phyloP scores from a whole-genome alignment of 2,888 invertebrate species.

The Ornithoptera alexandrae region DNA sequence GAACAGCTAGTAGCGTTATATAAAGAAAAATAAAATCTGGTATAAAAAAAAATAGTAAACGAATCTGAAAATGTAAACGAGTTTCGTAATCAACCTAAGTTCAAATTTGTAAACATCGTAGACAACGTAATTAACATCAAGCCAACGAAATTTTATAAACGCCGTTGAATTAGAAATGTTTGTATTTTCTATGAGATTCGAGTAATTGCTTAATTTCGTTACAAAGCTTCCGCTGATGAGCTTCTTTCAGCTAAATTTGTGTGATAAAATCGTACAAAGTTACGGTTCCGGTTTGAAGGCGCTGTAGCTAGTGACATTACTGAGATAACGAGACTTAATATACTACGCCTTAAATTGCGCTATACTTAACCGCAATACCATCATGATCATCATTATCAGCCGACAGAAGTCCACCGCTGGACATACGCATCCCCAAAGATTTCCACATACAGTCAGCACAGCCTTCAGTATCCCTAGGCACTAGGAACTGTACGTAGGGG shows the following conservation, averaged over 20 bases:
- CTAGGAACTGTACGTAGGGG: too few species aligned
- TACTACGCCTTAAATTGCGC: too few species aligned
- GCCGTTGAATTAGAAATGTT: slow-evolving; percentile 5
- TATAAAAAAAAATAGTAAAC: not conserved
- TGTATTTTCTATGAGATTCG: slow-evolving; percentile 7
- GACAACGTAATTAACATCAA: slow-evolving; percentile 5
- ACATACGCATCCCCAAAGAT: too few species aligned
- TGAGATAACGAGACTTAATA: too few species aligned
- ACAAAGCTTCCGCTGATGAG: not conserved
- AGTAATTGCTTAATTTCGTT: slow-evolving; percentile 5
- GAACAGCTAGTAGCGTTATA: too few species aligned
- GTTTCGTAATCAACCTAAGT: slow-evolving; percentile 5
- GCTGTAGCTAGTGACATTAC: too few species aligned
- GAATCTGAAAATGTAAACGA: slow-evolving; percentile 2
- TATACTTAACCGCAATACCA: too few species aligned
- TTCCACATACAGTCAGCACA: too few species aligned
- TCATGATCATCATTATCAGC: too few species aligned
- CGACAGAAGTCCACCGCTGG: too few species aligned
- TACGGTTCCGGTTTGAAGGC: too few species aligned
- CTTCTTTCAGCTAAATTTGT: not conserved
- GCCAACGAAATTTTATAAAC: not conserved
- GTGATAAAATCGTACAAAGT: not conserved
- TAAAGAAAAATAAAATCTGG: not conserved
- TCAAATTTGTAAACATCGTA: slow-evolving; percentile 6
- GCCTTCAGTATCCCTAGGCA: too few species aligned